Evolutionary conservation across 2,888 invertebrate genomes (phyloP), one percentile per base, ranked within the genome.

Genomic region (Brachypalpus laphriformis): DNA sequence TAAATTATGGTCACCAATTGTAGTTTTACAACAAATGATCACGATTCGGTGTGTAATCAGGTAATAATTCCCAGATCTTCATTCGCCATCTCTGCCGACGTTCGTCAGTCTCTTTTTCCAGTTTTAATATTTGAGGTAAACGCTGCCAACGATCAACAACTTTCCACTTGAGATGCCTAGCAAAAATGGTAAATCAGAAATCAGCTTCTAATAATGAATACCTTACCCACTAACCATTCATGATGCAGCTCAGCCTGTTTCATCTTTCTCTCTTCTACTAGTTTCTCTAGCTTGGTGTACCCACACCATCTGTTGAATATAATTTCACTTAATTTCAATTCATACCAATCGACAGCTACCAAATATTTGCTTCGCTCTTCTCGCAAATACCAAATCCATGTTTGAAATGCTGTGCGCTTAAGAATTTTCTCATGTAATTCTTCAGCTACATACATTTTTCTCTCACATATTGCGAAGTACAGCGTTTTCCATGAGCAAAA

Each of bases 291-390:
- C 5, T 91, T 89, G 0, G 93, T 90, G 18, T 92, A 92, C 51
- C 91, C 90, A 2, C 91, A 90, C 92, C 95, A 94, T 75, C 91
- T 91, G 37, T 91, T 91, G 61, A 95, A 93, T 57, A 92, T 92
- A 47, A 92, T 88, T 61, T 94, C 93, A 54, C 92, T 92, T n/a
- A 94, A 88, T 87, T 93, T 94, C 72, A 95, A 92, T 82, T 96
- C 95, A 87, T 94, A 94, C 91, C 95, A 95, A 90, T 96, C 96
- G 71, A 94, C 93, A 2, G 96, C 96, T 0, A 95, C 95, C 92
- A 95, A 95, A 88, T 93, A 92, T 89, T 94, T 94, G 86, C 94
- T 91, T 42, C 89, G 89, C 65, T 91, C 90, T 40, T 89, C 68
- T 34, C 87, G 72, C 7, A 89, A 75, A 76, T 90, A 90, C 1